A percentile compares a stretch with the other conserved stretches of the same genome.
phyloP scores from a whole-genome alignment of 2,888 invertebrate species.

The Metellina segmentata region DNA sequence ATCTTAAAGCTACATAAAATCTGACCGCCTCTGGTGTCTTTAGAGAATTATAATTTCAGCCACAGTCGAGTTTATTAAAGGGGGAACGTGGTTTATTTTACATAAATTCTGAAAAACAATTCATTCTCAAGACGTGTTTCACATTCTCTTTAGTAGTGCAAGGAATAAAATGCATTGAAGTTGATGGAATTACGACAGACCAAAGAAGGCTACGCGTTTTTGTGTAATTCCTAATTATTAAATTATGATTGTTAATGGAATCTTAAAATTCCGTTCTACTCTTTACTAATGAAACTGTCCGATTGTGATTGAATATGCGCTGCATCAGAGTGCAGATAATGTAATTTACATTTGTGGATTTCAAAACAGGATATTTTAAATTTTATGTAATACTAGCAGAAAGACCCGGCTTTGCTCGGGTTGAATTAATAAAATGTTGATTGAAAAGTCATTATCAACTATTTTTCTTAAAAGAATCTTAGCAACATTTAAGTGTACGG shows the following conservation, averaged over 20 bases:
- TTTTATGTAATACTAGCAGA: too few relatives aligned
- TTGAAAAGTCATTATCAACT: too few relatives aligned
- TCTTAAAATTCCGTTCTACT: neutral
- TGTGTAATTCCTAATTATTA: neutral
- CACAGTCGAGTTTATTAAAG: neutral
- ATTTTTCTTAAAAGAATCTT: too few relatives aligned
- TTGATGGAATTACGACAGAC: neutral
- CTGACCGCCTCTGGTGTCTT: conserved; percentile 13
- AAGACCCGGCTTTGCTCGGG: too few relatives aligned
- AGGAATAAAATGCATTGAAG: neutral
- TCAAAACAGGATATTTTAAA: too few relatives aligned
- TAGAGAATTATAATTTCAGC: conserved; percentile 4
- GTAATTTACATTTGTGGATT: too few relatives aligned
- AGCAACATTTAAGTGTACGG: too few relatives aligned
- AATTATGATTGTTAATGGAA: neutral
- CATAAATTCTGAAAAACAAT: conserved; percentile 5
- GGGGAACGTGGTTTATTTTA: neutral
- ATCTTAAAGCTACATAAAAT: conserved; percentile 20
- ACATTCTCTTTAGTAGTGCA: neutral
- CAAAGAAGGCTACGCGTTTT: neutral
- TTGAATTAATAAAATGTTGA: too few relatives aligned
- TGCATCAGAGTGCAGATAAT: too few relatives aligned
- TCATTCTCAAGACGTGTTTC: neutral
- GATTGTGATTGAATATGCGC: too few relatives aligned
- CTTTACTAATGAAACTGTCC: neutral